Percentiles rank a stretch among this genome's conserved stretches.
Conservation (phyloP, 2,888 invertebrate genomes). For the Holacanthella duospinosa region DNA sequence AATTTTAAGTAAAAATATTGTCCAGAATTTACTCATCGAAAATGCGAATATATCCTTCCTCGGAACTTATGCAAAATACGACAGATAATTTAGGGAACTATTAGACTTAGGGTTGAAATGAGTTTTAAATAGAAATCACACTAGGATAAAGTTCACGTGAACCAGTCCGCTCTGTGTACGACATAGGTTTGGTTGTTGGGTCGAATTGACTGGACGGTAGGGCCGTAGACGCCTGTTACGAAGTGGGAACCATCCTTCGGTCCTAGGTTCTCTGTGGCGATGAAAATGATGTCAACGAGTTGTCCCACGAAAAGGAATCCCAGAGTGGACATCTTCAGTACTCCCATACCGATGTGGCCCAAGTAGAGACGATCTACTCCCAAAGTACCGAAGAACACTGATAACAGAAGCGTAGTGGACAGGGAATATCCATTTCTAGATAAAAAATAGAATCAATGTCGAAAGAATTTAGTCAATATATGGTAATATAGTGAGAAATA, state of each 20-base stretch:
- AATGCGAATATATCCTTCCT: background rate
- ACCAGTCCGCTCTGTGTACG: constrained; percentile 69
- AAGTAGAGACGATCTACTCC: constrained; percentile 94
- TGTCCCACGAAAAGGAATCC: constrained; percentile 76
- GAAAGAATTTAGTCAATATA: background rate
- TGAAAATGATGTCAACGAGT: constrained; percentile 84
- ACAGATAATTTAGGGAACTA: no score
- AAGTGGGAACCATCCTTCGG: constrained; percentile 92
- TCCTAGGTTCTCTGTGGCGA: constrained; percentile 84
- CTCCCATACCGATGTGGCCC: constrained; percentile 72
- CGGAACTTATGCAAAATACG: background rate
- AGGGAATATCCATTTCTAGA: constrained; percentile 85
- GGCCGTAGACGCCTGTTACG: constrained; percentile 86
- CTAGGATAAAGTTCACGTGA: no score
- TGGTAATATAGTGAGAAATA: background rate
- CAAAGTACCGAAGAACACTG: constrained; percentile 96
- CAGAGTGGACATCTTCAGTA: constrained; percentile 21
- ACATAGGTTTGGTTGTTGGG: constrained; percentile 77
- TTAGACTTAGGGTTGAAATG: no score
- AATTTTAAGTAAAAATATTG: no score
- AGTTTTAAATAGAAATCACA: no score
- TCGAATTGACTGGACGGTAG: constrained; percentile 65
- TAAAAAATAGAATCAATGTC: constrained; percentile 39
- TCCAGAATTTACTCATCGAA: background rate
- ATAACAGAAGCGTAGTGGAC: constrained; percentile 80